These are phyloP conservation scores for Cygnus buccinator DNA, from an alignment of 2,113 vertebrate species.

Conservation along the genomic window DNA sequence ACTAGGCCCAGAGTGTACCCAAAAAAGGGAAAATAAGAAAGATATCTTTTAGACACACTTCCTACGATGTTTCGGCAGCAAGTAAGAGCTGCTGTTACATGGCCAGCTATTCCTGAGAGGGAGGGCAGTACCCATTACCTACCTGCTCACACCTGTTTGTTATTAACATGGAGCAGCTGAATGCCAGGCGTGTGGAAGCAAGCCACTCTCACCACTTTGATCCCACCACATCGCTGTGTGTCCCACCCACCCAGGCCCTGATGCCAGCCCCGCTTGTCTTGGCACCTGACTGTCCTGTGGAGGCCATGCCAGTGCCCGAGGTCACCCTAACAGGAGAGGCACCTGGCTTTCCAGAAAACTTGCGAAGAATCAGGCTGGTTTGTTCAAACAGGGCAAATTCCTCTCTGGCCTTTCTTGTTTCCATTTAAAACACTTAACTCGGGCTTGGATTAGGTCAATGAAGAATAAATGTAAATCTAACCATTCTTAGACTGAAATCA, in stretches of 20 bases:
- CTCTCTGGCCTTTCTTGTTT: neutral
- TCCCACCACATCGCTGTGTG: neutral
- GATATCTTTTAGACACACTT: neutral
- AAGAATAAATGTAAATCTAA: neutral
- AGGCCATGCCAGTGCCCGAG: accelerated
- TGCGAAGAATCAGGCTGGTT: neutral
- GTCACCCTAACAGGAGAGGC: neutral
- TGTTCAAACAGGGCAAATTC: neutral
- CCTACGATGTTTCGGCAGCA: neutral
- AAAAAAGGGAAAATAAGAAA: neutral
- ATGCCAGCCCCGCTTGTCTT: neutral
- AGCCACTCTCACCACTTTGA: neutral
- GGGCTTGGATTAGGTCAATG: neutral
- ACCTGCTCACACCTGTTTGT: neutral
- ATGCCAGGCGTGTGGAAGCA: accelerated
- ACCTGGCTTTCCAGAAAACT: neutral
- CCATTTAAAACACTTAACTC: neutral
- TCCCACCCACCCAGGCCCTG: accelerated
- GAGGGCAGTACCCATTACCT: too few species aligned
- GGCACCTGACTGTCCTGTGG: neutral
- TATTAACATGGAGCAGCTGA: neutral
- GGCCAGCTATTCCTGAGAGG: neutral
- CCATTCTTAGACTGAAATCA: neutral
- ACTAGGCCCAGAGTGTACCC: accelerated
- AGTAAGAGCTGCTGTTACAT: accelerated